Base-by-base conservation (phyloP, 2,888 invertebrate species). In the Schizotus pectinicornis region DNA sequence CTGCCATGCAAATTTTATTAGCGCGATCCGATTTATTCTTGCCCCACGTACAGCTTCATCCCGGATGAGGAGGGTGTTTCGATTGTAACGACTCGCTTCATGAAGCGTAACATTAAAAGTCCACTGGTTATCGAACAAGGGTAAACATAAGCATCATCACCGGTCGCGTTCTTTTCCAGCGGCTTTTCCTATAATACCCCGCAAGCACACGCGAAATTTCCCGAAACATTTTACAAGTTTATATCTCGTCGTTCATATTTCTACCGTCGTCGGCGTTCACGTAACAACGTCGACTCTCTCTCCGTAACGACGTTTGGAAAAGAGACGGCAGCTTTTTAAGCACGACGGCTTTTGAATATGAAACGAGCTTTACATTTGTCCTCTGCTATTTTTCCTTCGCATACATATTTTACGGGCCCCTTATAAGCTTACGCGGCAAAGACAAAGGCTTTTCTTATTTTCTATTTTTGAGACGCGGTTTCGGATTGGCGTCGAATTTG, bases 331-430 rank as follows among this genome's bases (percentile, higher is more conserved):
- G 46, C 42, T 56, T 61, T 51, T 55, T 48, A 61, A 56, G 43
- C 55, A 58, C 57, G 59, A 59, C 56, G 53, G 54, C 59, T 58
- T 59, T 53, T 63, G 63, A 65, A 65, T 65, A 65, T 55, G 54
- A 61, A 65, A 65, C 63, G 56, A 61, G 61, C 57, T 59, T 55
- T 56, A 61, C 60, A 65, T 65, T 65, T 62, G 63, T 65, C 61
- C 60, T 63, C 54, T 54, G 51, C 59, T 59, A 59, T 63, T 63
- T 56, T 63, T 58, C 54, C 52, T 54, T 52, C 52, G 45, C 56
- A 62, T 63, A 60, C 61, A 65, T 65, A 65, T 65, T 65, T 63
- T 58, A 59, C 59, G 42, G 50, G 32, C 45, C 50, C 46, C 49
- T 55, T 62, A 59, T 58, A 59, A 63, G 64, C 59, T 59, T 50